phyloP scores from a whole-genome alignment of 2,113 vertebrate species.

The Monopterus albus region DNA sequence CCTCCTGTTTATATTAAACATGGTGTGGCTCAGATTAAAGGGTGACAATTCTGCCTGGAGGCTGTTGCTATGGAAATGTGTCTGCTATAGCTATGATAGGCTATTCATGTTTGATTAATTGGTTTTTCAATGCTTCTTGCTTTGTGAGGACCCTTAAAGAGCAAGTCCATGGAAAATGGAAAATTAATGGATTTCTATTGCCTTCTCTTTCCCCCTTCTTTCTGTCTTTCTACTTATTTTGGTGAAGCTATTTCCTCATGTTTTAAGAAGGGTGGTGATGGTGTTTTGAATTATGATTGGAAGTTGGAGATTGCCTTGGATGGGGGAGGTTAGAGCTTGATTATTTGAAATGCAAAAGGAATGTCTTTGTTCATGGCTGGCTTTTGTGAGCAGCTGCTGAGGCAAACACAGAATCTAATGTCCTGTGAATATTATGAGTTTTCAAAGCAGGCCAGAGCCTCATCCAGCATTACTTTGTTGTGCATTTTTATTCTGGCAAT shows the following conservation, averaged over 20 bases:
- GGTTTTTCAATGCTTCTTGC: slow-evolving; percentile 85
- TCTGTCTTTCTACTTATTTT: slow-evolving; percentile 46
- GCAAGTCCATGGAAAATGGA: slow-evolving; percentile 82
- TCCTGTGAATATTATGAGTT: slow-evolving; percentile 78
- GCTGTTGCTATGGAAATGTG: slow-evolving; percentile 86
- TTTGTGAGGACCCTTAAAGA: slow-evolving; percentile 84
- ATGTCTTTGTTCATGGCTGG: slow-evolving; percentile 77
- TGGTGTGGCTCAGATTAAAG: slow-evolving; percentile 80
- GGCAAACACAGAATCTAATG: slow-evolving; percentile 74
- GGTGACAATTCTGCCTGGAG: slow-evolving; percentile 80
- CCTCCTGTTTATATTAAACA: slow-evolving; percentile 82
- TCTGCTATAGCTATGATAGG: slow-evolving; percentile 83
- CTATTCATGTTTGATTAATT: slow-evolving; percentile 89
- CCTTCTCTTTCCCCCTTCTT: slow-evolving; percentile 44
- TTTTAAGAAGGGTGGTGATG: slow-evolving; percentile 77
- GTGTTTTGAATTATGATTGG: slow-evolving; percentile 81
- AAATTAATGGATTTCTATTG: slow-evolving; percentile 83
- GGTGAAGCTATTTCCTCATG: slow-evolving; percentile 69
- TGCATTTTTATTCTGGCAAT: slow-evolving; percentile 72
- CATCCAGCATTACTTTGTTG: slow-evolving; percentile 70
- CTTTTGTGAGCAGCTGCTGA: slow-evolving; percentile 77
- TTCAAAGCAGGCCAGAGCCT: slow-evolving; percentile 69
- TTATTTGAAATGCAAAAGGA: slow-evolving; percentile 82
- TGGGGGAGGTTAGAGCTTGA: slow-evolving; percentile 60
- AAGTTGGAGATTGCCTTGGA: slow-evolving; percentile 75